These are phyloP conservation scores for Ictidomys tridecemlineatus DNA, from an alignment of 2,113 vertebrate genomes.

Conservation along the genomic window DNA sequence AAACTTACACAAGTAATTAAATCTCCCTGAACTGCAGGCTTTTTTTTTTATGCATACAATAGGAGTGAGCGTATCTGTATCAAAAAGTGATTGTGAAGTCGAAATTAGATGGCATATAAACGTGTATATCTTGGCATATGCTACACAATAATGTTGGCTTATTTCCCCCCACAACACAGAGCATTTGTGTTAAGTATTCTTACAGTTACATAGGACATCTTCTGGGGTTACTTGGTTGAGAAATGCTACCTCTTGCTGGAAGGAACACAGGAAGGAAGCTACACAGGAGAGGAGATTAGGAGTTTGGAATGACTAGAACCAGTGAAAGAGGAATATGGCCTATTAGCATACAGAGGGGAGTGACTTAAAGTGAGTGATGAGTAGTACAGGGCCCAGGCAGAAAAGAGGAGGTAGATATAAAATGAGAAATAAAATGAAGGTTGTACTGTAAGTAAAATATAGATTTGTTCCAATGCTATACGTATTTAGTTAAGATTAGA, in stretches of 20 bases:
- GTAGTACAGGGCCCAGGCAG: rapidly evolving
- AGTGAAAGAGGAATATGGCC: no score
- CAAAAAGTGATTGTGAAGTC: not conserved
- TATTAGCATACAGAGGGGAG: not conserved
- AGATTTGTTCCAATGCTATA: not conserved
- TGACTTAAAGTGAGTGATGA: not conserved
- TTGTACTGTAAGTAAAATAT: not conserved
- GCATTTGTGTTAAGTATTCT: not conserved
- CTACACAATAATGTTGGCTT: not conserved
- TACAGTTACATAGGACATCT: not conserved
- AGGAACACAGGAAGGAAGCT: not conserved
- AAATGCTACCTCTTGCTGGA: not conserved
- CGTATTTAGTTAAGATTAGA: not conserved
- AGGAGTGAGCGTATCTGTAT: not conserved
- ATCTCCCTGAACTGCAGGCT: not conserved
- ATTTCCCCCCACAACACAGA: not conserved
- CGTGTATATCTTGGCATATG: not conserved
- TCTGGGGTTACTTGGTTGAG: not conserved
- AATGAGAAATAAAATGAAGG: not conserved
- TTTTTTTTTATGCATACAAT: not conserved
- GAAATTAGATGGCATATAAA: not conserved
- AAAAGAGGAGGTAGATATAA: not conserved
- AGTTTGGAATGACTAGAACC: not conserved
- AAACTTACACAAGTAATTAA: not conserved
- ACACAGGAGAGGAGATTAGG: not conserved